A percentile compares a stretch with the other conserved stretches of the same genome.
phyloP scores from a whole-genome alignment of 1,140 invertebrate genomes.

The Drosophila takahashii region DNA sequence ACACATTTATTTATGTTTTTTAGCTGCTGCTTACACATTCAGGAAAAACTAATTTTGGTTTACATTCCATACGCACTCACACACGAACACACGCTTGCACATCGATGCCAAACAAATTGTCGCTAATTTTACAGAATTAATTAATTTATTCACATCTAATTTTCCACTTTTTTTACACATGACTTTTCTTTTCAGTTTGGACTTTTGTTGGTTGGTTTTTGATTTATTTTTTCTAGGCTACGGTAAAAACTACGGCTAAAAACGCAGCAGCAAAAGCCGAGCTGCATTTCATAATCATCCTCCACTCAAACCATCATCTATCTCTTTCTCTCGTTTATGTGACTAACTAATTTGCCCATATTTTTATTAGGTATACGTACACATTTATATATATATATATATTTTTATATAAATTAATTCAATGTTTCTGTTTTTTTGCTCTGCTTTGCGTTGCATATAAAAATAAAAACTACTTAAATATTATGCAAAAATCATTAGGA shows the following conservation, averaged over 20 bases:
- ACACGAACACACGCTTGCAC: conserved; percentile 14
- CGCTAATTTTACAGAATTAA: conserved; percentile 50
- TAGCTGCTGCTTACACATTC: conserved; percentile 49
- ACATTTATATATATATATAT: conserved; percentile 34
- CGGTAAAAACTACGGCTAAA: conserved; percentile 60
- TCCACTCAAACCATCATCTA: conserved; percentile 7
- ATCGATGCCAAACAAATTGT: conserved; percentile 45
- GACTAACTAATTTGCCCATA: conserved; percentile 69
- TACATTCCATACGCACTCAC: conserved; percentile 31
- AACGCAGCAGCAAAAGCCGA: conserved; percentile 58
- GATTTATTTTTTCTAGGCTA: conserved; percentile 24
- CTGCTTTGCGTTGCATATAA: conserved; percentile 72
- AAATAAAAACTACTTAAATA: conserved; percentile 78
- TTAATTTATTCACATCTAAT: conserved; percentile 43
- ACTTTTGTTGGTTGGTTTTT: conserved; percentile 46
- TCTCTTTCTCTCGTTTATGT: conserved; percentile 57
- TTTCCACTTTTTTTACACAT: conserved; percentile 42
- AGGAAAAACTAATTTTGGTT: conserved; percentile 55
- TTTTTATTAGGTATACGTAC: conserved; percentile 34
- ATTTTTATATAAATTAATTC: conserved; percentile 66
- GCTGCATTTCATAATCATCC: conserved; percentile 42
- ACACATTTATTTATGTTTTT: conserved; percentile 69
- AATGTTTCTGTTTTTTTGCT: conserved; percentile 56
- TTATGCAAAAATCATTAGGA: conserved; percentile 74
- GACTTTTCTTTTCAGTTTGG: conserved; percentile 58